Evolutionary conservation across 2,888 invertebrate genomes (phyloP).

Genomic region (Eulithis testata): DNA sequence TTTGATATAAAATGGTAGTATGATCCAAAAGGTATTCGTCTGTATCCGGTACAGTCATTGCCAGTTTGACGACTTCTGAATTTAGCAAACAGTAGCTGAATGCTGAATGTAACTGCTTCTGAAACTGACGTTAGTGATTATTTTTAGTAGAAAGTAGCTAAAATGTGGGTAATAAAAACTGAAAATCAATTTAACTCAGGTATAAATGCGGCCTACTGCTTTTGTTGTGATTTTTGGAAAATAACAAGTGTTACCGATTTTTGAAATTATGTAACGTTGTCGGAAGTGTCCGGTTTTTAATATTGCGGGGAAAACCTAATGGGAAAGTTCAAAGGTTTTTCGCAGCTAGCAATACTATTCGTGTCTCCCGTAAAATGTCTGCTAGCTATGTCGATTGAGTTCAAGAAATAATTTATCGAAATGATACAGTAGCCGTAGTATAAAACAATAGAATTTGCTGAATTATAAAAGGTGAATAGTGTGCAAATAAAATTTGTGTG

Average conservation of each 20-base stretch:
- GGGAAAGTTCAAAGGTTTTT: conserved; percentile 25
- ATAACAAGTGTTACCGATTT: background rate
- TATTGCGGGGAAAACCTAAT: background rate
- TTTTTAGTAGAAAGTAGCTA: too few relatives aligned
- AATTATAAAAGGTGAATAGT: conserved; percentile 73
- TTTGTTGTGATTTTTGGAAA: background rate
- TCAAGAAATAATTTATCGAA: conserved; percentile 69
- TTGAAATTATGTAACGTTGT: background rate
- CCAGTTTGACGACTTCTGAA: conserved; percentile 81
- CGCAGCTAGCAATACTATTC: conserved; percentile 51
- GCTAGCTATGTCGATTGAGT: conserved; percentile 69
- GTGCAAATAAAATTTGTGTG: conserved; percentile 50
- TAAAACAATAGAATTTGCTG: conserved; percentile 58
- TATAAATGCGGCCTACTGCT: too few relatives aligned
- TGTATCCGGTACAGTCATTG: conserved; percentile 71
- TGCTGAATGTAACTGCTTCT: too few relatives aligned
- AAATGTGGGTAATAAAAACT: too few relatives aligned
- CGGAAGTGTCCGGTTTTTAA: conserved; percentile 35
- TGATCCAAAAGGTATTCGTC: conserved; percentile 43
- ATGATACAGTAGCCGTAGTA: conserved; percentile 63
- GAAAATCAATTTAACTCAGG: too few relatives aligned
- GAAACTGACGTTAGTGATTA: too few relatives aligned
- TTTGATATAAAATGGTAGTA: background rate
- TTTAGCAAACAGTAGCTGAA: conserved; percentile 70
- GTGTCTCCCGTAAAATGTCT: conserved; percentile 77